Evolutionary conservation across 1,140 invertebrate species (phyloP).

Genomic region (Periplaneta americana): DNA sequence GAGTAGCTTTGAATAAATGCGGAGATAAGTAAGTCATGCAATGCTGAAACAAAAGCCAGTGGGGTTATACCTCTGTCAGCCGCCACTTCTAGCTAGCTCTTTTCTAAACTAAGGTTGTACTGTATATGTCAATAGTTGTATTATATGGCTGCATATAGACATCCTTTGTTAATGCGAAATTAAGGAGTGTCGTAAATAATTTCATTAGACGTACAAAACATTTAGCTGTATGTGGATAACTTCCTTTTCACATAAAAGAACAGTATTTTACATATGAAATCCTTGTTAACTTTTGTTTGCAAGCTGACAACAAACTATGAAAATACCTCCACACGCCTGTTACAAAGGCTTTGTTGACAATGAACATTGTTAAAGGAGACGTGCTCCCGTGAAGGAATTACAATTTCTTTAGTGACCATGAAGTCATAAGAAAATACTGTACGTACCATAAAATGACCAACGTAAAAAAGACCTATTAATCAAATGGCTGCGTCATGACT

Average conservation of each 20-base stretch:
- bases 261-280: not conserved
- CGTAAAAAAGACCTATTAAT: too few relatives aligned
- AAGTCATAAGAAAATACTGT: not conserved
- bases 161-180: too few relatives aligned
- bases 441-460: too few relatives aligned
- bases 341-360: not conserved
- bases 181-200: not conserved
- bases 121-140: too few relatives aligned
- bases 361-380: not conserved
- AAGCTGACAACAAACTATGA: not conserved
- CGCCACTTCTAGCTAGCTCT: too few relatives aligned
- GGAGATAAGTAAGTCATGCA: too few relatives aligned
- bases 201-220: not conserved
- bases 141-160: too few relatives aligned
- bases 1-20: too few relatives aligned
- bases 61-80: too few relatives aligned
- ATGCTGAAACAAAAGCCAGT: too few relatives aligned
- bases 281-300: not conserved
- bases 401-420: not conserved
- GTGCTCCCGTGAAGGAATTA: not conserved
- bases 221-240: not conserved
- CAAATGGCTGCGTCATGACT: too few relatives aligned
- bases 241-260: not conserved
- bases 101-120: too few relatives aligned
- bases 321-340: not conserved